A percentile compares a stretch with the other conserved stretches of the same genome.
phyloP scores from a whole-genome alignment of 2,888 invertebrate species.

The Drosophila atroscutellata region DNA sequence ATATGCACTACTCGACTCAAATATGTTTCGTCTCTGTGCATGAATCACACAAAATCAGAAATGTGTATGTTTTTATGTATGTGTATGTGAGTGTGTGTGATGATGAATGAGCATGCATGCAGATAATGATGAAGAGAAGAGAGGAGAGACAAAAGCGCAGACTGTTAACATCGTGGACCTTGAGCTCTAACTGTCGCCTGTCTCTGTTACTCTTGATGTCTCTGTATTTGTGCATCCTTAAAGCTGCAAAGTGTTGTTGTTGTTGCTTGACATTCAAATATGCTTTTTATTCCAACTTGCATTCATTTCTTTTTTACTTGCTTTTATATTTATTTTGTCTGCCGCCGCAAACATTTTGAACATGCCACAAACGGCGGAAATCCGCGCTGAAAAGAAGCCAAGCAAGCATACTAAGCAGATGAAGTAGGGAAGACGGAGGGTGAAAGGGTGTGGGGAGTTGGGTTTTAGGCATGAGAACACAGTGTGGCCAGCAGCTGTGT shows the following conservation, averaged over 20 bases:
- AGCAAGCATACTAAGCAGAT: conserved; percentile 32
- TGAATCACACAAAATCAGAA: conserved; percentile 43
- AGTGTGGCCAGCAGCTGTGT: conserved; percentile 65
- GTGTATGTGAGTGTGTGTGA: background rate
- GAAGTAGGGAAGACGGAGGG: background rate
- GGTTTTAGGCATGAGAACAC: conserved; percentile 45
- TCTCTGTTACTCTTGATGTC: background rate
- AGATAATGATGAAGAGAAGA: conserved; percentile 10
- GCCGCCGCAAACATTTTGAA: conserved; percentile 46
- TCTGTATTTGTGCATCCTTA: conserved; percentile 32
- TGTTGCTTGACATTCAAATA: conserved; percentile 61
- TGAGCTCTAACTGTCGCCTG: conserved; percentile 21
- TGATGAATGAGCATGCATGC: conserved; percentile 15
- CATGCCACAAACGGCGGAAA: conserved; percentile 54
- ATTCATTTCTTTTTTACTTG: background rate
- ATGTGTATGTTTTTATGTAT: background rate
- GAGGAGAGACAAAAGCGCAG: conserved; percentile 36
- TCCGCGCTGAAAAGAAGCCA: conserved; percentile 40
- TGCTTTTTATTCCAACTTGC: conserved; percentile 11
- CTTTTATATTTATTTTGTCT: conserved; percentile 38
- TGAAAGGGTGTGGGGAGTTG: conserved; percentile 9
- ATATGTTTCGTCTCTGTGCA: conserved; percentile 11
- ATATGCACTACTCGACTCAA: conserved; percentile 11
- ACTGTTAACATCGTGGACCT: conserved; percentile 34
- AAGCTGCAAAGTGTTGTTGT: conserved; percentile 22